Evolutionary conservation across 1,140 invertebrate species (phyloP), one percentile per base, ranked within the genome.

Genomic region (Brachionus rotundiformis): DNA sequence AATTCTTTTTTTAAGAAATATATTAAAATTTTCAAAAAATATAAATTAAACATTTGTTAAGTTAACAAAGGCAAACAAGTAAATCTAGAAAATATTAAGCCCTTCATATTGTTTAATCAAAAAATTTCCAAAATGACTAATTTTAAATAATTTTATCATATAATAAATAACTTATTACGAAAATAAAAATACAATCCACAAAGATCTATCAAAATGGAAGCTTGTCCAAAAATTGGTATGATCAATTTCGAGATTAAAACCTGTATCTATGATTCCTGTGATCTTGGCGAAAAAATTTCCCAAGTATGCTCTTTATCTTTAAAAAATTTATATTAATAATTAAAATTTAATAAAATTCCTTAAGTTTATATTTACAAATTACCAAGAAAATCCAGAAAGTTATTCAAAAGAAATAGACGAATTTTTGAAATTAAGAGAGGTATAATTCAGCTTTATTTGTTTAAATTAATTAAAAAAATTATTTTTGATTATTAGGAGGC

Each of bases 201-300:
- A 63, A 29, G 47, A 81, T 29, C 54, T 29, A 10, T 65, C 82
- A 92, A 84, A 83, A 95, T 98, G 95, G 95, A 98, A 90, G 95
- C 94, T 80, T 93, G 95, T 84, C 95, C 95, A 77, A 91, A 94
- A 85, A 90, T 97, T 86, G 93, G 94, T 83, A 94, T 97, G 93
- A 89, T 97, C 75, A 92, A 91, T 85, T 95, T 96, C 88, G 93
- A 94, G 82, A 88, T 94, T 61, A 95, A 95, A 91, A 89, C 90
- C 13, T 93, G 92, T 84, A 91, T 92, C 10, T 93, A 95, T 81
- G 81, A 82, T 27, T 71, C 79, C 47, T 29, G 16, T 10, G 59
- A 36, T 36, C 13, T 59, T 81, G 73, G 82, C 29, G 71, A 41
- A 83, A 41, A 11, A 54, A 82, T 82, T 25, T 83, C 44, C 16